Conservation (phyloP, 2,888 invertebrate species). For the Limnephilus lunatus region DNA sequence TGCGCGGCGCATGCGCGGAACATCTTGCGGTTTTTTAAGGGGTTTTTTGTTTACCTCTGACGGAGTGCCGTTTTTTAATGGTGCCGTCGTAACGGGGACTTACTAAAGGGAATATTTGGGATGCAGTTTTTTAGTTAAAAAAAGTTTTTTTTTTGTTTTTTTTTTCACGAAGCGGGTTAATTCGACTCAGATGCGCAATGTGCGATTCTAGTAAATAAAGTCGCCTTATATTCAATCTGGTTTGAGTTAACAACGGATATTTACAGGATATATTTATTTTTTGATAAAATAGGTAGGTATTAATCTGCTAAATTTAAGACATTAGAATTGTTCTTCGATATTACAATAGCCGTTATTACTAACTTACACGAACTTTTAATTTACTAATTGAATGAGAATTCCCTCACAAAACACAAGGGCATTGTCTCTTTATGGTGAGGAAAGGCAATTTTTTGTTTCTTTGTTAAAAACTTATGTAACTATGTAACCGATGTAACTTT, state of each 20-base stretch:
- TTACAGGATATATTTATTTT: too few relatives aligned
- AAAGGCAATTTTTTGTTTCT: too few relatives aligned
- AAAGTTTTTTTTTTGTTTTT: background rate
- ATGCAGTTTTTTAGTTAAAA: conserved; percentile 26
- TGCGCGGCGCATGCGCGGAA: conserved; percentile 58
- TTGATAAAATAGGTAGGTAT: too few relatives aligned
- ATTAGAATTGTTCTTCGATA: too few relatives aligned
- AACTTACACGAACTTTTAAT: too few relatives aligned
- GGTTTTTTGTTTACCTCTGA: conserved; percentile 54
- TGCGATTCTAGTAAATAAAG: background rate
- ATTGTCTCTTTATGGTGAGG: too few relatives aligned
- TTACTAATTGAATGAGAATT: too few relatives aligned
- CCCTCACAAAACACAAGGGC: too few relatives aligned
- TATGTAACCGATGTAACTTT: too few relatives aligned
- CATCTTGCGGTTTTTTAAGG: conserved; percentile 61
- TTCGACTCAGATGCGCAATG: conserved; percentile 51
- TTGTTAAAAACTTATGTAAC: too few relatives aligned
- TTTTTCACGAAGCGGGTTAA: conserved; percentile 44
- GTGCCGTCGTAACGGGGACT: conserved; percentile 44
- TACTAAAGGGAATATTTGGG: conserved; percentile 33
- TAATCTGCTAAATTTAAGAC: too few relatives aligned
- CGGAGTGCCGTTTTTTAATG: conserved; percentile 57
- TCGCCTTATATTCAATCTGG: background rate
- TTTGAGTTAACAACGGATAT: background rate
- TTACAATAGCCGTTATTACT: too few relatives aligned